Base-by-base conservation (phyloP, 2,113 vertebrate species). In the Sturnus vulgaris region DNA sequence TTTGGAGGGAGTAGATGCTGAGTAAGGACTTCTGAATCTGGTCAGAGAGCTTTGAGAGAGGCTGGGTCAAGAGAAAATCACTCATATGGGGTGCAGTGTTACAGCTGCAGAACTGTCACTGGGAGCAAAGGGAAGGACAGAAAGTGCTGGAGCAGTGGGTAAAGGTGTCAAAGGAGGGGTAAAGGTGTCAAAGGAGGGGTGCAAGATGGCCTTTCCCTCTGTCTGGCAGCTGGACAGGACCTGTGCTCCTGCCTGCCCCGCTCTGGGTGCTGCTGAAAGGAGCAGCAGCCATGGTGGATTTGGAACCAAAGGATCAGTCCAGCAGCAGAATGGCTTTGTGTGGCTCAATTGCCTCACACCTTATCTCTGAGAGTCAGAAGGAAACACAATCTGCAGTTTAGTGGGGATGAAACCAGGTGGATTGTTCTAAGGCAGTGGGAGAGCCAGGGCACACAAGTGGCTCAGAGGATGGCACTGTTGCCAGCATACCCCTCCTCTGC, bases 11-110 rank as follows among this genome's bases (percentile, higher is more conserved):
- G 66, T 53, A 87, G 55, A 22, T 91, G 91, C 84, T 89, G 91
- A 91, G 66, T 85, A 79, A 92, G 57, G 56, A 72, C 46, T 91
- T 87, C 42, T 63, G 81, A 82, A 78, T 69, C 73, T 95, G 61
- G 61, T 87, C 2, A 1, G 81, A 80, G 89, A 72, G 89, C 83
- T 85, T 23, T 33, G 31, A 57, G 80, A 71, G 77, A 53, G 49
- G 57, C 61, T 89, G 81, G 40, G 53, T 93, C 61, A 57, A 20
- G 42, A 85, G 39, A 25, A 82, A 76, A 76, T 76, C 28, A 15
- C 21, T 72, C n/a, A 9, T 28, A 6, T 31, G 39, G 16, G 20
- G 37, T 69, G 20, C 37, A 87, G 65, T 1, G 0, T 40, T 68
- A 17, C 12, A 47, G 50, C 64, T 49, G 10, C 72, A 56, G 77